Evolutionary conservation across 2,888 invertebrate species (phyloP), one percentile per base, ranked within the genome.

Genomic region (Suillia variegata): DNA sequence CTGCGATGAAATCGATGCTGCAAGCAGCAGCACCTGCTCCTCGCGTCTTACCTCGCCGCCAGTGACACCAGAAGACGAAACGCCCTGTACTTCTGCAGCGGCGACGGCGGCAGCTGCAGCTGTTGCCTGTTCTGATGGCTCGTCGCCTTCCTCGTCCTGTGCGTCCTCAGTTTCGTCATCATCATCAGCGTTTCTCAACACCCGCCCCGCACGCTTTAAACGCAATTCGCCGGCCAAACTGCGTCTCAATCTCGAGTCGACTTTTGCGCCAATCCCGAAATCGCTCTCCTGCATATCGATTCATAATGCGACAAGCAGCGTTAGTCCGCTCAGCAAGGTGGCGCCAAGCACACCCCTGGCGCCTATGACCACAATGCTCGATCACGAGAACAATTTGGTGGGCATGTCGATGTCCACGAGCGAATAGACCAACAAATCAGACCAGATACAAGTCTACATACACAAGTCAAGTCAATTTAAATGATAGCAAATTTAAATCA

Each of bases 21-120:
- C 73, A 31, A 67, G 62, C 48, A 63, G 70, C 58, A 78, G 77
- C 60, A 73, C 67, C 57, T 78, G 75, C 66, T 78, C 77, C 1
- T 76, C 79, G 18, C 75, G 79, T 1, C 62, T 78, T 31, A 78
- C 78, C 56, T 79, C 79, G 55, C 75, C 79, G n/a, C 77, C 77
- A 21, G 67, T 76, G 20, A 77, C 78, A 15, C 78, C 77, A 3
- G 77, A 70, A 26, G 66, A 76, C 50, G 75, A 77, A 62, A 65
- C 71, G 26, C 71, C 72, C n/a, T 64, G 74, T 65, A 72, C 71
- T 17, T 71, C 71, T 20, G 62, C 73, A 21, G n/a, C 33, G 6
- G 49, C 67, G 0, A 58, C 24, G 15, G 52, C 65, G 0, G 57
- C 55, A 20, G 50, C 66, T 12, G 71, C 74, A 5, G n/a, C 12